Evolutionary conservation across 1,140 invertebrate species (phyloP), one percentile per base, ranked within the genome.

Genomic region (Drosophila baimaii): DNA sequence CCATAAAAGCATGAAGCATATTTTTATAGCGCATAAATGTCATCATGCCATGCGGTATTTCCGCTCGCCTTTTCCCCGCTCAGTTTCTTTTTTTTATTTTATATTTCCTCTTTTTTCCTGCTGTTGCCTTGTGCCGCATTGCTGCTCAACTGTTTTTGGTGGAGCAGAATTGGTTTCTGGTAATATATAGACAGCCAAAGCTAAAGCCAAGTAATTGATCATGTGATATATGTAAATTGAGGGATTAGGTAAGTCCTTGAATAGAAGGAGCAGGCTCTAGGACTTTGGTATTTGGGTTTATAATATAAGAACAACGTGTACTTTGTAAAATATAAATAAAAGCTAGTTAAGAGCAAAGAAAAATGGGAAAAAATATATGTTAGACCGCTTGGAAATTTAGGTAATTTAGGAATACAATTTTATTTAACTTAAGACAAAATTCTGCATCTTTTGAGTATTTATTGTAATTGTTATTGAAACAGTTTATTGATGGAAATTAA

Each of bases 21-120:
- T 80, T 88, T 88, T 88, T 88, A 88, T 89, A 72, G 80, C 73
- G 66, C 84, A 88, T 89, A 81, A 88, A 88, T 88, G 84, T 78
- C 83, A 88, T 89, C 82, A 84, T 88, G 76, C 54, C 73, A 77
- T 88, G 80, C 83, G 80, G 73, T 46, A 77, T 80, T 83, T 83
- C 49, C 47, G 51, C 17, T 27, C 33, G 31, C 21, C n/a, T 21
- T 13, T 55, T 21, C 25, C 35, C 21, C 29, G 15, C 19, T n/a
- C 9, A 21, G 12, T 55, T 58, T 9, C 17, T 33, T 49, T 49
- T 68, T 44, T 51, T 41, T 21, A 47, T 27, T 17, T 35, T 7
- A 27, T 43, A 61, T 35, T 35, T 52, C 44, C 29, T 19, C 17
- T 2, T 23, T 35, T 51, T 25, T 49, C 39, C 25, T 68, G n/a